Evolutionary conservation across 2,797 vertebrate species (phyloP).

Genomic region (Danio choprae): DNA sequence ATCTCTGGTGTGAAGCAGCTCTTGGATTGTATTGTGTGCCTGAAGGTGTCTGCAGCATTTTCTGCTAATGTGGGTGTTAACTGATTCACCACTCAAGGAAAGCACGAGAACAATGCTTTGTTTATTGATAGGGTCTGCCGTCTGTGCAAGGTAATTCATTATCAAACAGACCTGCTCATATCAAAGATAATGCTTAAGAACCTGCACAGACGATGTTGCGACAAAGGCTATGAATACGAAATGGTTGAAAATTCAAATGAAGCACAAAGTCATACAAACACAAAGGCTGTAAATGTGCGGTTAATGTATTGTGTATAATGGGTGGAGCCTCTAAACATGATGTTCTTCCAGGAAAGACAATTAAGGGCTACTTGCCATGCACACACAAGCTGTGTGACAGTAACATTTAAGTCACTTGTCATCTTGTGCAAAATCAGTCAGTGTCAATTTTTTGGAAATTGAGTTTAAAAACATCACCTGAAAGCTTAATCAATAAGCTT

Average conservation of each 20-base stretch:
- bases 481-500: too few species aligned
- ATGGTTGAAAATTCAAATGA: background rate
- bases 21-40: conserved; percentile 21
- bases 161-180: conserved; percentile 10
- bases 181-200: background rate
- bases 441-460: too few species aligned
- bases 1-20: conserved; percentile 13
- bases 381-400: background rate
- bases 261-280: background rate
- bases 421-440: too few species aligned
- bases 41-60: conserved; percentile 29
- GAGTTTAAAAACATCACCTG: too few species aligned
- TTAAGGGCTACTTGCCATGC: background rate
- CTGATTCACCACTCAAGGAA: conserved; percentile 20
- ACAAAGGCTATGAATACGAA: background rate
- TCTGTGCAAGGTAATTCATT: background rate
- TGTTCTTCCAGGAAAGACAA: background rate
- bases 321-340: conserved; percentile 3
- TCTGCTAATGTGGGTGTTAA: conserved; percentile 42
- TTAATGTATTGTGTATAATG: background rate
- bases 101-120: conserved; percentile 12
- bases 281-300: conserved; percentile 9
- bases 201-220: background rate
- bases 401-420: background rate
- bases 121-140: conserved; percentile 13